Conservation (phyloP, 2,797 vertebrate species). For the Ciconia nigra region DNA sequence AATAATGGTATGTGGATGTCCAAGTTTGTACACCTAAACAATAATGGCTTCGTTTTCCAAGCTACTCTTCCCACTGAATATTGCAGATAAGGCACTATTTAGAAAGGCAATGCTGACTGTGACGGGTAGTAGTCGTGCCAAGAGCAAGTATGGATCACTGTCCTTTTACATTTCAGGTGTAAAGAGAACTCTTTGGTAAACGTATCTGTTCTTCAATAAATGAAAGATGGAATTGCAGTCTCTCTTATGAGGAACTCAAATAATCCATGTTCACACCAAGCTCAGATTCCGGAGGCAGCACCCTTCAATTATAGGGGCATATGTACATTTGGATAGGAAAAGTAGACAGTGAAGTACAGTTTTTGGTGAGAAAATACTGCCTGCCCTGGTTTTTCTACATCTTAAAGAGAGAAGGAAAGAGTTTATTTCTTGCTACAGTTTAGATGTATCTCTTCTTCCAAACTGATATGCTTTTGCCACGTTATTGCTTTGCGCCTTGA, state of each 20-base stretch:
- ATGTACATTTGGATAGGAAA: background rate
- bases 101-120: background rate
- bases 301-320: background rate
- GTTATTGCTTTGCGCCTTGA: background rate
- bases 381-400: background rate
- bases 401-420: background rate
- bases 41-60: background rate
- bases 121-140: background rate
- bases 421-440: background rate
- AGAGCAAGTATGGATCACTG: background rate
- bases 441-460: background rate
- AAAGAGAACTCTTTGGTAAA: background rate
- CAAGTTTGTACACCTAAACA: background rate
- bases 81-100: background rate
- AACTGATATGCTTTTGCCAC: background rate
- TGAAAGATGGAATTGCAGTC: background rate
- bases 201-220: background rate
- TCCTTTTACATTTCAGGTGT: background rate
- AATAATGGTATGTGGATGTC: background rate
- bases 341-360: background rate
- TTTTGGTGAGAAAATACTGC: background rate
- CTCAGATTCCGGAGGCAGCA: background rate
- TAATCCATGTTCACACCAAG: background rate
- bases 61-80: background rate
- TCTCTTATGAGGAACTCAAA: background rate